phyloP scores from a whole-genome alignment of 2,888 invertebrate species.

The Idaea biselata region DNA sequence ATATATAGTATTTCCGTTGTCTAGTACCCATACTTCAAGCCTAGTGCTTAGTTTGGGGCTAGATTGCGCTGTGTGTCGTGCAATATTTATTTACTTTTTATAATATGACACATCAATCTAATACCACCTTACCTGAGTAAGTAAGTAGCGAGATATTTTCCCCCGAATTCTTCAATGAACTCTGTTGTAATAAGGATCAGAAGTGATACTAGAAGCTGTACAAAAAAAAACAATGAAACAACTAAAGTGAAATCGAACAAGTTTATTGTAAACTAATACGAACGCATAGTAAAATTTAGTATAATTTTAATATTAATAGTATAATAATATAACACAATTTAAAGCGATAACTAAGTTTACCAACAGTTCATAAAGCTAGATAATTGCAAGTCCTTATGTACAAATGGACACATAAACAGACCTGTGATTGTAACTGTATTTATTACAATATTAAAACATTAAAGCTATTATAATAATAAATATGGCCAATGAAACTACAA shows the following conservation, averaged over 20 bases:
- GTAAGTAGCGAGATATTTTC: no score
- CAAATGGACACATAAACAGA: slow-evolving; percentile 43
- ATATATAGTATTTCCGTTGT: no score
- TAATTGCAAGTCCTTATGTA: slow-evolving; percentile 59
- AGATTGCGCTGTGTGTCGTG: no score
- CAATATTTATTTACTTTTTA: no score
- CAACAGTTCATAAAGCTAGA: slow-evolving; percentile 73
- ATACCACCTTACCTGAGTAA: no score
- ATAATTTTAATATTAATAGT: slow-evolving; percentile 74
- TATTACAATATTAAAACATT: slow-evolving; percentile 67
- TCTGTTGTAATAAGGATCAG: no score
- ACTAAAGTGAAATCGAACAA: slow-evolving; percentile 64
- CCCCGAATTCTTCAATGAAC: no score
- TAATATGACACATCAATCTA: no score
- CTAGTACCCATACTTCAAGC: no score
- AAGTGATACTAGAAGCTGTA: background rate
- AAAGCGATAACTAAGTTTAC: slow-evolving; percentile 73
- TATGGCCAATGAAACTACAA: slow-evolving; percentile 67
- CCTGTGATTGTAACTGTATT: slow-evolving; percentile 39
- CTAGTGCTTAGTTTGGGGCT: no score
- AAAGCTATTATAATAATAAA: slow-evolving; percentile 63
- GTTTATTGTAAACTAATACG: slow-evolving; percentile 78
- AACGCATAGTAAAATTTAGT: slow-evolving; percentile 79
- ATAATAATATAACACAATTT: slow-evolving; percentile 72
- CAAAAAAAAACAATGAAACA: slow-evolving; percentile 17